phyloP scores from a whole-genome alignment of 2,797 vertebrate species.

The Danio kyathit region DNA sequence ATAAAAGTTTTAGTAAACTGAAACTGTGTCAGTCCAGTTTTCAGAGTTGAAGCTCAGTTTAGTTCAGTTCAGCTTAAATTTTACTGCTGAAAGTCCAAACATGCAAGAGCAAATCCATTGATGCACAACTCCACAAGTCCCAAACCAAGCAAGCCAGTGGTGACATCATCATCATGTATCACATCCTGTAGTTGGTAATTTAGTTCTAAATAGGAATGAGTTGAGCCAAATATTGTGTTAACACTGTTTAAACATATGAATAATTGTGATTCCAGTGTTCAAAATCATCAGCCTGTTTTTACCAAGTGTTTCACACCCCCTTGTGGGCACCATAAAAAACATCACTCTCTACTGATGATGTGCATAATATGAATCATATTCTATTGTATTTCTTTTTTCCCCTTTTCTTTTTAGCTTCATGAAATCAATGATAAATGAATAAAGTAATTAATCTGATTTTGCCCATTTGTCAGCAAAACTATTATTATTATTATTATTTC shows the following conservation, averaged over 20 bases:
- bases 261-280: neutral
- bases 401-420: slow-evolving; percentile 2
- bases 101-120: too few relatives aligned
- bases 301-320: slow-evolving; percentile 67
- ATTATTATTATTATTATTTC: too few relatives aligned
- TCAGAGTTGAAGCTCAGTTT: too few relatives aligned
- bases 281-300: neutral
- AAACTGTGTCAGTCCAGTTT: too few relatives aligned
- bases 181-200: neutral
- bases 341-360: neutral
- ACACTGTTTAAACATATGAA: slow-evolving; percentile 7
- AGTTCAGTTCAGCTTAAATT: too few relatives aligned
- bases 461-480: too few relatives aligned
- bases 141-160: too few relatives aligned
- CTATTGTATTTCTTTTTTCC: neutral
- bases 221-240: neutral
- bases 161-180: neutral
- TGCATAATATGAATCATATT: neutral
- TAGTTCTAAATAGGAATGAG: neutral
- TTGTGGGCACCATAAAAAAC: slow-evolving; percentile 69
- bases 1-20: too few relatives aligned
- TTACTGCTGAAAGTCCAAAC: too few relatives aligned
- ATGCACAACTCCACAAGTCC: too few relatives aligned
- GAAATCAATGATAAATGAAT: slow-evolving; percentile 8
- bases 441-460: neutral